These are phyloP conservation scores for Baccha elongata DNA, from an alignment of 2,888 invertebrate species.

Conservation along the genomic window DNA sequence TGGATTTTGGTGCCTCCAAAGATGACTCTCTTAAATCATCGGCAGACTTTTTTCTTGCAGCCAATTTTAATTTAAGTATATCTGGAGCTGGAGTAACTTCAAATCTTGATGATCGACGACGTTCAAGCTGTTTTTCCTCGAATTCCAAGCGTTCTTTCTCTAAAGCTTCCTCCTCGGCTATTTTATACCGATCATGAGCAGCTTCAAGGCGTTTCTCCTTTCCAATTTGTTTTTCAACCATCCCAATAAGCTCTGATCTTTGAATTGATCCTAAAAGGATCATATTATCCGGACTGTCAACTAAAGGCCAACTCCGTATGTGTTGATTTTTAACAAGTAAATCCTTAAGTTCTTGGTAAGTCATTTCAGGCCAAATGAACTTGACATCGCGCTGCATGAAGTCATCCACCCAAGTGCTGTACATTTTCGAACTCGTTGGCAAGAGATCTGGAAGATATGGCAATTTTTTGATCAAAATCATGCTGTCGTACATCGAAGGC, in stretches of 20 bases:
- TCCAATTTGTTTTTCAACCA: conserved; percentile 94
- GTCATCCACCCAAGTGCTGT: conserved; percentile 96
- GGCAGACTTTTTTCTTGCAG: conserved; percentile 69
- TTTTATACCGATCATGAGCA: conserved; percentile 89
- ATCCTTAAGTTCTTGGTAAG: conserved; percentile 93
- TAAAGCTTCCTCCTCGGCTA: conserved; percentile 84
- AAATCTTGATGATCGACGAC: conserved; percentile 89
- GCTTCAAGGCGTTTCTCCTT: conserved; percentile 88
- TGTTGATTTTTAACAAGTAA: conserved; percentile 86
- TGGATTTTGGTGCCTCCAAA: conserved; percentile 89
- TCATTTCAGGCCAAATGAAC: conserved; percentile 95
- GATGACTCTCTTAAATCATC: not conserved
- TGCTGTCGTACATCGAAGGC: conserved; percentile 99
- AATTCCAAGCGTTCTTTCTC: conserved; percentile 83
- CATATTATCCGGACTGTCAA: conserved; percentile 95
- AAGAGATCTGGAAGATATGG: conserved; percentile 98
- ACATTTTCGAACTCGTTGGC: conserved; percentile 95
- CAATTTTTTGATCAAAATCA: conserved; percentile 97
- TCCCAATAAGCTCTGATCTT: conserved; percentile 92
- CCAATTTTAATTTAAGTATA: conserved; percentile 85
- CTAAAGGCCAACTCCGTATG: conserved; percentile 94
- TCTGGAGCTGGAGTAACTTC: conserved; percentile 91
- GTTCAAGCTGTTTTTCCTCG: conserved; percentile 83
- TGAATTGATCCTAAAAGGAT: conserved; percentile 97
- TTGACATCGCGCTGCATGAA: conserved; percentile 97